These are phyloP conservation scores for Vanessa tameamea DNA, from an alignment of 1,140 invertebrate genomes.

Conservation along the genomic window DNA sequence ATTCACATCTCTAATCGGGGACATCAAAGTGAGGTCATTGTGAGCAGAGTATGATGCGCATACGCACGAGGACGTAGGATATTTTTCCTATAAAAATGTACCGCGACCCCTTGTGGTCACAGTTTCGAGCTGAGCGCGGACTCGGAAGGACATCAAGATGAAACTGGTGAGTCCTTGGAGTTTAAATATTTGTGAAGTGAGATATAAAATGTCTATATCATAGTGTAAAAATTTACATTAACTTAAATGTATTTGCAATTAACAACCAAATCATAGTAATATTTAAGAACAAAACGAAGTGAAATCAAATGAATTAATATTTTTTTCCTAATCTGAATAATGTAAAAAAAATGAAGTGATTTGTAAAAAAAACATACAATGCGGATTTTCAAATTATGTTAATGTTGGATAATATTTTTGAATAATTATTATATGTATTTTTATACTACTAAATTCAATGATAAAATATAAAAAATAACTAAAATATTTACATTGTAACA, in stretches of 20 bases:
- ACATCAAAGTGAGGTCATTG: conserved; percentile 64
- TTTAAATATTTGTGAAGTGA: conserved; percentile 48
- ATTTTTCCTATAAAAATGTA: conserved; percentile 73
- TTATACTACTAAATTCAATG: no score
- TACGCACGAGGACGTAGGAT: conserved; percentile 64
- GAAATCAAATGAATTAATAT: no score
- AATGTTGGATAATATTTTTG: no score
- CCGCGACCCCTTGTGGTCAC: conserved; percentile 63
- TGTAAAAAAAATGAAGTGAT: no score
- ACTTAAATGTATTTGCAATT: not conserved
- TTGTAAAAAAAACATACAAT: no score
- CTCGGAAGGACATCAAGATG: conserved; percentile 73
- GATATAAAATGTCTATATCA: conserved; percentile 36
- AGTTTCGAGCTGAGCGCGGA: conserved; percentile 62
- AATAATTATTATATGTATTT: no score
- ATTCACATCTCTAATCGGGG: conserved; percentile 45
- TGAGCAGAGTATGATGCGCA: conserved; percentile 48
- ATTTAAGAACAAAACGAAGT: no score
- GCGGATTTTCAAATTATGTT: no score
- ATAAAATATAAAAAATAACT: no score
- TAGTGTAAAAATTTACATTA: not conserved
- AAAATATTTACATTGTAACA: not conserved
- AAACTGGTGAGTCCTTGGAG: conserved; percentile 77
- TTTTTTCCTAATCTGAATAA: no score
- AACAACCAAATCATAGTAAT: no score